Evolutionary conservation across 2,888 invertebrate genomes (phyloP), one percentile per base, ranked within the genome.

Genomic region (Coelinius sp.): DNA sequence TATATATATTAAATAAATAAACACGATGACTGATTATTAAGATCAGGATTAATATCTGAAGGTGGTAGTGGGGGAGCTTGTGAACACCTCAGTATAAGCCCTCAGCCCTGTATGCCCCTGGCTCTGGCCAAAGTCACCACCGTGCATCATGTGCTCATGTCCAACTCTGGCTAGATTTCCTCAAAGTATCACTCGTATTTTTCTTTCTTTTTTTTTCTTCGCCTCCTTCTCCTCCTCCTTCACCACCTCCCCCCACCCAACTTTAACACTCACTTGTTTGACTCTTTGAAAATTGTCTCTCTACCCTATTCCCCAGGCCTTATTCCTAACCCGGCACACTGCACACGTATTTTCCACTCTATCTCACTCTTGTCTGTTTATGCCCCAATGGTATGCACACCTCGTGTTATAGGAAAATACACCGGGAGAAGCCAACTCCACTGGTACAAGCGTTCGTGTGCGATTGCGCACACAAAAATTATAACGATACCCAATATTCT

Each of bases 91-190:
- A 22, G 10, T 41, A 52, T 8, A 65, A 71, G 83, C 84, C 84
- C 84, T 85, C 85, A 85, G 83, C 85, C 85, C 85, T 85, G 84
- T 84, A 41, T 14, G 82, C 85, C 85, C 84, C 84, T 85, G 83
- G 84, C 82, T 85, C 83, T 84, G 82, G 81, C 82, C 81, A 82
- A 83, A 53, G 53, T 83, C 81, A 41, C 82, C 82, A 82, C 82
- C 84, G 84, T 81, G 82, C 84, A 84, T 84, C 84, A 82, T 84
- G 84, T 83, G 22, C 49, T 82, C 83, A n/a, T n/a, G n/a, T n/a
- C n/a, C n/a, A n/a, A n/a, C n/a, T n/a, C n/a, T n/a, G n/a, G n/a
- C n/a, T n/a, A n/a, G n/a, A n/a, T n/a, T n/a, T n/a, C n/a, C n/a
- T n/a, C n/a, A n/a, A n/a, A n/a, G n/a, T n/a, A 24, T 52, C 22